Base-by-base conservation (phyloP, 1,140 invertebrate species). In the Ceratina calcarata region DNA sequence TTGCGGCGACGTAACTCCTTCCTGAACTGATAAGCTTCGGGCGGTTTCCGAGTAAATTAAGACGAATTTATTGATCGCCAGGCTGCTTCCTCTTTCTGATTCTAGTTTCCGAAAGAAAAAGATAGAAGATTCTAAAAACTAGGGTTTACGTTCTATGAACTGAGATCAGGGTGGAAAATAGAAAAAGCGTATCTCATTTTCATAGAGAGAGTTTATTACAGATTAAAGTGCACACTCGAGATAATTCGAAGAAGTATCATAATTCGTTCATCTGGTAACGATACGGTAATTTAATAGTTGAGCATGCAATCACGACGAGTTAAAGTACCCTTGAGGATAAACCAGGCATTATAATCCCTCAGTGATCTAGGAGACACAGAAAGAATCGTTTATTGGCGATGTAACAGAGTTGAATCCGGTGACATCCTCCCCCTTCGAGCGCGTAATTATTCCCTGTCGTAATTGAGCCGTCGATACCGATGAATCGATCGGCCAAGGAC, bases 401-500 rank as follows among this genome's bases (percentile, higher is more conserved):
- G 32, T 13, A 32, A n/a, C 0, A 51, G 6, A 12, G 58, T 12
- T 45, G 2, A 45, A 45, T 45, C 37, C 37, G 37, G 37, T 45
- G 37, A 45, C 37, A 45, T 45, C 37, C 37, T 45, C 37, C 37
- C 60, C 20, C n/a, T 20, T 20, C 6, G 3, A 22, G 15, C 60
- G 10, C 32, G 69, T 53, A 67, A 79, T 79, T 79, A 79, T 66
- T 61, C 62, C 57, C 2, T 0, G 78, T 4, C 1, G 78, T 74
- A 74, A 79, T 79, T 58, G 77, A 79, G 51, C 61, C 68, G 61
- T 61, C 71, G 55, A 80, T 75, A 53, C 16, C 53, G 20, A 76
- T 45, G 55, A 51, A 75, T 80, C 78, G 78, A 79, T 79, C 78
- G 70, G 70, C 18, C 71, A 64, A 74, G 78, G 55, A 79, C 62